Base-by-base conservation (phyloP, 2,888 invertebrate species). In the Eupithecia inturbata region DNA sequence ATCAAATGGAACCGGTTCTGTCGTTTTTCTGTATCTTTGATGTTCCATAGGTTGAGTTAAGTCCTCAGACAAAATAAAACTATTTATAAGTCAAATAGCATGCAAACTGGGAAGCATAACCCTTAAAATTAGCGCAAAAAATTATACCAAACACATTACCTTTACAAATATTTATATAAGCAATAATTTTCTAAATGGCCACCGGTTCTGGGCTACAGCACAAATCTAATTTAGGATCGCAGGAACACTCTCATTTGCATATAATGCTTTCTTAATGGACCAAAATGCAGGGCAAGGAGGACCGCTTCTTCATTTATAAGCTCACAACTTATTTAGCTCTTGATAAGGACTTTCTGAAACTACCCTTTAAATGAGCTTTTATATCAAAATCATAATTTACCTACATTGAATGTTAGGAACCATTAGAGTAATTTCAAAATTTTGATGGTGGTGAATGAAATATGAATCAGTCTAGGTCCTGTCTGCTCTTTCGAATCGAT, bases 181-280 rank as follows among this genome's bases (percentile, higher is more conserved):
- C 76, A 76, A 68, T 79, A 79, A 85, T 87, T 88, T 85, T 81
- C 79, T 81, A 81, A 85, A 84, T 82, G 84, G 79, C 79, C 81
- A 80, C 80, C 77, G 80, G 81, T 78, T 75, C 75, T 71, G 69
- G 68, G 60, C 77, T 68, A 73, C 78, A 73, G 79, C 80, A 81
- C 82, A 81, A 85, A 85, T 88, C 82, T 87, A 86, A 88, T 88
- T 88, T 84, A 83, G 78, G 68, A 79, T 76, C 80, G 84, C 83
- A 85, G 84, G 87, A 84, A 84, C 86, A 83, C 81, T 81, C 83
- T 82, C 82, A 88, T 88, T 89, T 84, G 83, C 88, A 88, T 89
- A 88, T 86, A 89, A 88, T 87, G 84, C 85, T 78, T 77, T 76
- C 83, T 81, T 86, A 86, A 87, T 85, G 84, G 86, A 80, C 81